A percentile compares a stretch with the other conserved stretches of the same genome.
phyloP scores from a whole-genome alignment of 2,888 invertebrate species.

The Chrysina gloriosa region DNA sequence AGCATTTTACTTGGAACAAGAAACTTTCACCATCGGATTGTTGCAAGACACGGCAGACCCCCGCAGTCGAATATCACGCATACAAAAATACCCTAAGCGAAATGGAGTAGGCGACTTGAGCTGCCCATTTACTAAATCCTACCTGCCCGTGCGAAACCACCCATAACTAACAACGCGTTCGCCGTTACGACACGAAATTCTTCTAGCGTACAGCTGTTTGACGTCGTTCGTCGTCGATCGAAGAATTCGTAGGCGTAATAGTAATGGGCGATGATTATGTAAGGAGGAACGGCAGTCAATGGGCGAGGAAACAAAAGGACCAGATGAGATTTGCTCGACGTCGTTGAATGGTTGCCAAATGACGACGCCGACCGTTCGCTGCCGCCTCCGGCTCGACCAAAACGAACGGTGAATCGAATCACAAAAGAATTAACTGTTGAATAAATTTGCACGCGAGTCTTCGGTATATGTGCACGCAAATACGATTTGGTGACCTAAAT shows the following conservation, averaged over 20 bases:
- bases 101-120: conserved; percentile 14
- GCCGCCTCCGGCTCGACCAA: not conserved
- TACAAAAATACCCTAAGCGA: not conserved
- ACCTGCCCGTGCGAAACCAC: conserved; percentile 4
- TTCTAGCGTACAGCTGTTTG: not conserved
- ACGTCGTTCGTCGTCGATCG: not conserved
- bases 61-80: conserved; percentile 9
- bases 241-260: conserved; percentile 18
- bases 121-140: not conserved
- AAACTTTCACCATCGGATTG: conserved; percentile 19
- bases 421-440: conserved; percentile 25
- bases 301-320: conserved; percentile 14
- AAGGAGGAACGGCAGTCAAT: conserved; percentile 4
- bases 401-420: conserved; percentile 14
- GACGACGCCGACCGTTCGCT: not conserved
- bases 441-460: conserved; percentile 16
- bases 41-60: not conserved
- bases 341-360: conserved; percentile 22
- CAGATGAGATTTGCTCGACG: not conserved
- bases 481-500: conserved; percentile 6
- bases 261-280: conserved; percentile 4
- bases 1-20: not conserved
- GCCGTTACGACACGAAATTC: conserved; percentile 17
- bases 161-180: too few relatives aligned
- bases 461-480: not conserved